Conservation (phyloP, 2,888 invertebrate species). For the Tetramorium bicarinatum region DNA sequence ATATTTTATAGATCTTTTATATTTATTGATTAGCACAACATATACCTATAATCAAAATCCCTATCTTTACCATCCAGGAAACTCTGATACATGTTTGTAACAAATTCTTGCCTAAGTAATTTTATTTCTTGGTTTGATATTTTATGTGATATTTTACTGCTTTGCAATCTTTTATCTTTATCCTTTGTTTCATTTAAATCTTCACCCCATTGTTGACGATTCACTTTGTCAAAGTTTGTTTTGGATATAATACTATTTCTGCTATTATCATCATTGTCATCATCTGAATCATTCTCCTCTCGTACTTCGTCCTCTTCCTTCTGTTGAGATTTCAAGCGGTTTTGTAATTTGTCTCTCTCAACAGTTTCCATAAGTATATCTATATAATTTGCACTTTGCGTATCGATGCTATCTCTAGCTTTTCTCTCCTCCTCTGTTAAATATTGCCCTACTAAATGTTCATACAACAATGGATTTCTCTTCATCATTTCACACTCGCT, state of each 20-base stretch:
- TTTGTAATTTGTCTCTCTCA: slow-evolving; percentile 91
- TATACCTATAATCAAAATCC: slow-evolving; percentile 93
- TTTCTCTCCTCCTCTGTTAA: slow-evolving; percentile 92
- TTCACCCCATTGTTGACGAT: slow-evolving; percentile 81
- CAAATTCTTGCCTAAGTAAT: slow-evolving; percentile 93
- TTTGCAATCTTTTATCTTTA: slow-evolving; percentile 73
- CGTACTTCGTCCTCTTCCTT: slow-evolving; percentile 88
- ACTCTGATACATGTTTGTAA: slow-evolving; percentile 94
- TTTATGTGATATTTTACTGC: slow-evolving; percentile 73
- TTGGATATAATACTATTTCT: slow-evolving; percentile 22
- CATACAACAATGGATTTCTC: slow-evolving; percentile 95
- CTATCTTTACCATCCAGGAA: slow-evolving; percentile 94
- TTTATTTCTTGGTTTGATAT: slow-evolving; percentile 87
- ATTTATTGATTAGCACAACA: slow-evolving; percentile 37
- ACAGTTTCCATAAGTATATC: slow-evolving; percentile 93
- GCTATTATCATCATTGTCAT: slow-evolving; percentile 77
- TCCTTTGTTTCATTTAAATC: slow-evolving; percentile 39
- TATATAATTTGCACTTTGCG: slow-evolving; percentile 89
- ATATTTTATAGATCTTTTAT: neutral
- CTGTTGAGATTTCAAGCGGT: slow-evolving; percentile 89
- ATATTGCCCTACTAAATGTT: slow-evolving; percentile 95
- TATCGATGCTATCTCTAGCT: slow-evolving; percentile 89
- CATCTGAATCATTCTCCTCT: slow-evolving; percentile 84
- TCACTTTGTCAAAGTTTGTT: slow-evolving; percentile 55
- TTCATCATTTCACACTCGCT: slow-evolving; percentile 97